Evolutionary conservation across 2,113 vertebrate genomes (phyloP), one percentile per base, ranked within the genome.

Genomic region (Hypocryptadius cinnamomeus): DNA sequence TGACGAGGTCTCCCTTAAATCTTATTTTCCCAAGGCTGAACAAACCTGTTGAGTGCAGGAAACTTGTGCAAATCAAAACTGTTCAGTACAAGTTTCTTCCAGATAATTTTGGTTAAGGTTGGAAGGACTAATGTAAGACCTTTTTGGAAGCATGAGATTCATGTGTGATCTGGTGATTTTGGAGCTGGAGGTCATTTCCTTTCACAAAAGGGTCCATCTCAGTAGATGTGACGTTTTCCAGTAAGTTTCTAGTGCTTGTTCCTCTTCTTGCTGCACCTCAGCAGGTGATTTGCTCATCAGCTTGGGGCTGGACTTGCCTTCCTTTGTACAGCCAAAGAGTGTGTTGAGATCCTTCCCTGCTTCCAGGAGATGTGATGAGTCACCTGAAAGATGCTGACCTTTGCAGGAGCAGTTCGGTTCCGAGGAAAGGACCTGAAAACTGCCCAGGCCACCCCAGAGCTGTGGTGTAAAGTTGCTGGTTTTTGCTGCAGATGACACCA

Each of bases 401-500:
- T 45, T 35, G 33, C 17, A 61, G 78, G 60, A 71, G 27, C 33
- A 14, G 47, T 16, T 44, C 16, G 19, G 8, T 10, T 6, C 44
- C 8, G 5, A 51, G 45, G 20, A 44, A 45, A 27, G 50, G 31
- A 22, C 9, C 45, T 22, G 25, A 72, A 37, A 37, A 7, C 37
- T 35, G 18, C 3, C 4, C 24, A 24, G 35, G 45, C 2, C 3
- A 15, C 24, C 31, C 20, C 28, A 25, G 39, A 6, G 11, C 74
- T 59, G 10, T 16, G 31, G 6, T 45, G 23, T 76, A 17, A 95
- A 65, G 16, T 12, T 65, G 9, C 27, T 39, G n/a, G n/a, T 65
- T 64, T 60, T 76, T 72, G 28, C 70, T 23, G 59, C 97, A 99
- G 99, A 99, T 63, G 99, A 99, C 85, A 97, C 98, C 53, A 99